Conservation (phyloP, 2,888 invertebrate genomes). For the Noctuana brunneofusca region DNA sequence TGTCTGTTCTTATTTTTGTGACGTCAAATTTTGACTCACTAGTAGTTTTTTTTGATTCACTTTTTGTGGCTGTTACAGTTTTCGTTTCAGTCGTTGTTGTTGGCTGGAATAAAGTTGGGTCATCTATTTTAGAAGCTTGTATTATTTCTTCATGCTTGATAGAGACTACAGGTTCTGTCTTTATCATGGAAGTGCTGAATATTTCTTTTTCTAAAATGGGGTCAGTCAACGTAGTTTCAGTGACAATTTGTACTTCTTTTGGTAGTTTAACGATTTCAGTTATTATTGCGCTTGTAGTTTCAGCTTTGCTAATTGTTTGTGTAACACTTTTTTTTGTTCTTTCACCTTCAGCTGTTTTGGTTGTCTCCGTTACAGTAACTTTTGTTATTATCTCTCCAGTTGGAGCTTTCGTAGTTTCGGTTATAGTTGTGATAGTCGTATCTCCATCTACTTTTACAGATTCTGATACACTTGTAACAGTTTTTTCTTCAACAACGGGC, state of each 20-base stretch:
- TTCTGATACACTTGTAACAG: conserved; percentile 32
- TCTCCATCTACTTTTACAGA: conserved; percentile 36
- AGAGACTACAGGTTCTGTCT: conserved; percentile 20
- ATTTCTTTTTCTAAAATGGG: conserved; percentile 24
- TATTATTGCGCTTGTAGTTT: conserved; percentile 22
- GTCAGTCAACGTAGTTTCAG: conserved; percentile 21
- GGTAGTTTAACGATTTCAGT: conserved; percentile 32
- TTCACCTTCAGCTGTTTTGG: conserved; percentile 35
- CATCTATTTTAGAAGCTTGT: conserved; percentile 45
- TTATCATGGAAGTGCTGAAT: conserved; percentile 43
- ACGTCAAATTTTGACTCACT: conserved; percentile 65
- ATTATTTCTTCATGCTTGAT: conserved; percentile 19
- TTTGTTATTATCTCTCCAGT: conserved; percentile 39
- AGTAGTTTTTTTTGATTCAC: conserved; percentile 41
- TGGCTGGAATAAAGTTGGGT: conserved; percentile 45
- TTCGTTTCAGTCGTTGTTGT: conserved; percentile 42
- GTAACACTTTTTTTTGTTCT: conserved; percentile 39
- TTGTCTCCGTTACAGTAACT: conserved; percentile 38
- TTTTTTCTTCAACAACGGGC: conserved; percentile 34
- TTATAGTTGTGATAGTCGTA: conserved; percentile 37
- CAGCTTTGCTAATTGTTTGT: conserved; percentile 35
- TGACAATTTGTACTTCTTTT: conserved; percentile 32
- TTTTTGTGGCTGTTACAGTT: conserved; percentile 42
- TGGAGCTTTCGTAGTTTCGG: conserved; percentile 37
- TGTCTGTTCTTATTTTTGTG: conserved; percentile 71